Evolutionary conservation across 2,797 vertebrate species (phyloP), one percentile per base, ranked within the genome.

Genomic region (Chrosomus eos): DNA sequence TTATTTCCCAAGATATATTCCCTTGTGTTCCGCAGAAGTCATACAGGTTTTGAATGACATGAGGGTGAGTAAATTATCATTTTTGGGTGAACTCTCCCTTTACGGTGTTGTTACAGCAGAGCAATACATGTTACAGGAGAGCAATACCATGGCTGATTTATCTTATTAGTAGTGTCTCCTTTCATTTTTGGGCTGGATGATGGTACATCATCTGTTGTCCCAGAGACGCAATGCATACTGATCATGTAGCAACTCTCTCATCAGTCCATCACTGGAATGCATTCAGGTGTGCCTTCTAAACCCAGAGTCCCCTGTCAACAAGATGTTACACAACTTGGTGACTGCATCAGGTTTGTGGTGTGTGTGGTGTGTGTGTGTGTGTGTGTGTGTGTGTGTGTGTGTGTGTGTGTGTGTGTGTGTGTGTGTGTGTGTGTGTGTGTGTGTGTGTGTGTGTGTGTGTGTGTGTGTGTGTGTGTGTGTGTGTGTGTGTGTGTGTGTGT

Each of bases 241-340:
- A 82, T 85, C 75, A 75, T 79, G 75, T 73, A 83, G 80, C 67
- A 79, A 67, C 58, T 51, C 38, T 80, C 70, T 70, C 51, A 81
- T 70, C 38, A 68, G 62, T 67, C 38, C 33, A 31, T 70, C 66
- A 82, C 72, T 58, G 19, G 62, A 82, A 81, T 58, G 51, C 82
- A 81, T 80, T 87, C 62, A 58, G 74, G 86, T 66, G 55, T 82
- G 53, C 79, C 79, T 58, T 85, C 84, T 80, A 66, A 83, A 67
- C 80, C 43, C 81, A 74, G 31, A 80, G 28, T 74, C 55, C 51
- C 84, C 85, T 81, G 81, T 89, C 82, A 86, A 68, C 87, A 79
- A 67, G 73, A 36, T 88, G 73, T 86, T 82, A 79, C 79, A 86
- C 78, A 84, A 86, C 85, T n/a, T 84, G 58, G 67, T 79, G 75